Evolutionary conservation across 2,797 vertebrate species (phyloP), one percentile per base, ranked within the genome.

Genomic region (Takifugu ocellatus): DNA sequence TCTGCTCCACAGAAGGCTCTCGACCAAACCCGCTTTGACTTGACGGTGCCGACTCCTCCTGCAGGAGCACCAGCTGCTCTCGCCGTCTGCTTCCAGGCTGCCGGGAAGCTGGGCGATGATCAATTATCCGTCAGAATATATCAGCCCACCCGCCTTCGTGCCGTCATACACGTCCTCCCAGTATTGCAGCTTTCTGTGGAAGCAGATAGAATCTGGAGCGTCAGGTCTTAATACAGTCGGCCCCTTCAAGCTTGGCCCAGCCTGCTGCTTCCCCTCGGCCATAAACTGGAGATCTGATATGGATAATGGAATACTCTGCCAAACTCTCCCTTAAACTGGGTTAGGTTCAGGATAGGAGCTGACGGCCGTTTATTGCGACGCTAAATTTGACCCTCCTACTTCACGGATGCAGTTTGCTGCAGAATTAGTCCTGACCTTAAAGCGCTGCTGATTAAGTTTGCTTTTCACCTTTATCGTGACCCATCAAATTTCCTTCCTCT

Each of bases 21-120:
- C 31, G 24, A 48, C 42, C 57, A 50, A 59, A 71, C 74, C 63
- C 25, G 48, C 60, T 66, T 71, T 61, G 54, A 74, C 61, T 82
- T 76, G 49, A 78, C 74, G 67, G 60, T 72, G 72, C 74, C 58
- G 70, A 75, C 66, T 85, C 72, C 24, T 59, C 61, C 60, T 61
- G 56, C 69, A 66, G 55, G 49, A 62, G 59, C 49, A 70, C 56
- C 75, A 85, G 76, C 63, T 84, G 84, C 62, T 51, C 51, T 53
- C 5, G 3, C 61, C 49, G 53, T 75, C 78, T 79, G 78, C 70
- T 71, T 68, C 66, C 42, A 64, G 54, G 48, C 67, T 54, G 52
- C 74, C 61, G 44, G 54, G 61, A 55, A 61, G 51, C 45, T 55
- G 69, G 44, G 49, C 64, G 69, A 62, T 54, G 11, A 63, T 73